Evolutionary conservation across 2,888 invertebrate genomes (phyloP), one percentile per base, ranked within the genome.

Genomic region (Thereva nobilitata): DNA sequence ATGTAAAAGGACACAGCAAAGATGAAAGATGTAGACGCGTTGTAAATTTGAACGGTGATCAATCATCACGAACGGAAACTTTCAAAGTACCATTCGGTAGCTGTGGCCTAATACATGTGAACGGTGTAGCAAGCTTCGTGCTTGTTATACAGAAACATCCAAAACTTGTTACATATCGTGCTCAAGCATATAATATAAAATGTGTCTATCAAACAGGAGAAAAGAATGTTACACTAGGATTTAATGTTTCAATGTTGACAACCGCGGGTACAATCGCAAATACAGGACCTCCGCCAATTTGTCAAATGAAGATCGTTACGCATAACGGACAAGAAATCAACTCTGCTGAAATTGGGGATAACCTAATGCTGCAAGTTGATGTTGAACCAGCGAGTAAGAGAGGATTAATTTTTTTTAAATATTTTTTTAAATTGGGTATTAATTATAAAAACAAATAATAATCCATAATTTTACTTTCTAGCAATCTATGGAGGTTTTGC

Each of bases 91-190:
- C 90, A 74, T 96, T 96, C 76, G 95, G 95, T 72, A 92, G 89
- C 73, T 96, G 95, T 76, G 95, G 95, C 70, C 85, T 96, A 69
- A 92, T 95, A 72, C 95, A 95, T 74, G 89, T 93, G 5, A 93
- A 95, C 79, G 95, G 95, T 59, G 87, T 93, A 78, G 95, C 95
- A 35, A 93, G 92, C 77, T 96, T 95, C 78, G 92, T 96, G 1
- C 84, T 97, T 50, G 95, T 97, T 35, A 93, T 97, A 77, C 97
- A 97, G 79, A 94, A 95, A 82, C 97, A 97, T 87, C 95, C 95
- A 0, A 94, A 94, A 83, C 85, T 97, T 63, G 91, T 97, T 59
- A 97, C 97, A 0, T 93, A 92, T 78, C 92, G 93, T 76, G 95
- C 97, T 4, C 94, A 95, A 80, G 96, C 97, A 1, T 97, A 96